phyloP scores from a whole-genome alignment of 2,797 vertebrate species.

The Morus bassanus region DNA sequence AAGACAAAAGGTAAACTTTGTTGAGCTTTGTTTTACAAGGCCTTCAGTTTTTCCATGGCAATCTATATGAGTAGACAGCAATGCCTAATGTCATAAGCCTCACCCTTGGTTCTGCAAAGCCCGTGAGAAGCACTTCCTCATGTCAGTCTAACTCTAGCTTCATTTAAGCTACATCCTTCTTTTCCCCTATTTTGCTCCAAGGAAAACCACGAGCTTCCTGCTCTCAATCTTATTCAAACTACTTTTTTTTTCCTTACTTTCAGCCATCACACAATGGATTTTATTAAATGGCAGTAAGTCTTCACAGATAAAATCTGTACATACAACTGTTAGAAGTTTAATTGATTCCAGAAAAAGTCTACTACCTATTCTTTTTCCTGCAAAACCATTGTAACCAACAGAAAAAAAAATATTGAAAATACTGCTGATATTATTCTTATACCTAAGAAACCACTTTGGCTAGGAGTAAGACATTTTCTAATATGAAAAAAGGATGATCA shows the following conservation, averaged over 20 bases:
- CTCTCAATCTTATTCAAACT: neutral
- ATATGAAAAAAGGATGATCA: neutral
- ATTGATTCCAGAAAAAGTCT: neutral
- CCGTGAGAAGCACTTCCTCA: neutral
- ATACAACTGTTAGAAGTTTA: neutral
- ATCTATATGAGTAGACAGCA: neutral
- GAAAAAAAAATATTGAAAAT: neutral
- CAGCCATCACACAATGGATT: neutral
- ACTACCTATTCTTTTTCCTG: neutral
- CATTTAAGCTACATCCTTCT: neutral
- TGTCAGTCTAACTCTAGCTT: neutral
- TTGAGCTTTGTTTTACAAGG: neutral
- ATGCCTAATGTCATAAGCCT: neutral
- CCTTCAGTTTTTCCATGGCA: neutral
- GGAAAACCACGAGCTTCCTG: neutral
- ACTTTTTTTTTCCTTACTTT: neutral
- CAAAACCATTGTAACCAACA: neutral
- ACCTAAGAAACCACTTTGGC: neutral
- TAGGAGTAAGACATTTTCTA: neutral
- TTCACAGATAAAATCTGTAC: neutral
- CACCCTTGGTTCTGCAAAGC: neutral
- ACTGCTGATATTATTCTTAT: neutral
- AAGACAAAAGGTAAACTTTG: neutral
- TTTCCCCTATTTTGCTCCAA: neutral
- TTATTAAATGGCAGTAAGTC: neutral